Conservation (phyloP, 2,797 vertebrate genomes). For the Phataginus tricuspis region DNA sequence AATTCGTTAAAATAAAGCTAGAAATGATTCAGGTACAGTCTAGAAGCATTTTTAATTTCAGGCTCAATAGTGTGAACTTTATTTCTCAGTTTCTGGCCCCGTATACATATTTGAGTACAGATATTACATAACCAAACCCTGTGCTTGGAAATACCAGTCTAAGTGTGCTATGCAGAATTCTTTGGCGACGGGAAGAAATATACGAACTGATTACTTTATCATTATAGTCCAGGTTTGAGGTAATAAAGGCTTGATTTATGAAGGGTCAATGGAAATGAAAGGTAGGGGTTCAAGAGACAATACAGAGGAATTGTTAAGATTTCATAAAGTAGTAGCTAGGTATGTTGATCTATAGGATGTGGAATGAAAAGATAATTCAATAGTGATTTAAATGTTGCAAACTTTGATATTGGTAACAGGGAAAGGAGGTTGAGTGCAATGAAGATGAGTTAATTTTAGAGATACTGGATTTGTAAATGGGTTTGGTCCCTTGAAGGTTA, state of each 20-base stretch:
- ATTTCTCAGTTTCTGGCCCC: neutral
- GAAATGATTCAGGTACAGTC: neutral
- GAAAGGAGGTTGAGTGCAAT: neutral
- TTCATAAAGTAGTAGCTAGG: neutral
- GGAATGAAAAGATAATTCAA: neutral
- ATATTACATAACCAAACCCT: neutral
- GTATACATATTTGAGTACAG: neutral
- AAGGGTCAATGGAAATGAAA: neutral
- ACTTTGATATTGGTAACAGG: neutral
- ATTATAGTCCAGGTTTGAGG: neutral
- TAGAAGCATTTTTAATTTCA: neutral
- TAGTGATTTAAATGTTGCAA: neutral
- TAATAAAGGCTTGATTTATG: neutral
- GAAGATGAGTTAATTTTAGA: neutral
- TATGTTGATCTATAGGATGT: neutral
- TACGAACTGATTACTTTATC: neutral
- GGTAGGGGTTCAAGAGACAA: neutral
- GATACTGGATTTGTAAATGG: neutral
- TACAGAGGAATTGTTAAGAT: neutral
- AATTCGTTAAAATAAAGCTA: neutral
- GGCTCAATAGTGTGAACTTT: neutral
- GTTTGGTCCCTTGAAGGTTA: neutral
- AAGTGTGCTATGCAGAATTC: neutral
- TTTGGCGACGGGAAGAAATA: neutral
- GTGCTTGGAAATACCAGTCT: neutral